Base-by-base conservation (phyloP, 2,797 vertebrate genomes). In the Aeoliscus strigatus region DNA sequence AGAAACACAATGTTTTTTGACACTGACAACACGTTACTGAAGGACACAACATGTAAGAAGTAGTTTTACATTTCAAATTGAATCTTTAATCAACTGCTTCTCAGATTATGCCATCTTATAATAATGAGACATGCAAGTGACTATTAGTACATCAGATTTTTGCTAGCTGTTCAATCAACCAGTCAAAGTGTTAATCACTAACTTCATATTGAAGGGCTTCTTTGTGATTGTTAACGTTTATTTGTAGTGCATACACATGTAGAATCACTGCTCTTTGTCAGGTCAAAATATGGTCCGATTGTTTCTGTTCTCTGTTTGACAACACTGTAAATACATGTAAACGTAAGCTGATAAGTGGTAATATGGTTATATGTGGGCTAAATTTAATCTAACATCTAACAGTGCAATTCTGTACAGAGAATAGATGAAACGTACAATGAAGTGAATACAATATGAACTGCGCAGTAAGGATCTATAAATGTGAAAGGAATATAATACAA, bases 141-240 rank as follows among this genome's bases (percentile, higher is more conserved):
- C 9, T 11, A 8, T 2, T 9, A 8, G 2, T 34, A 6, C 7
- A 8, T 18, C 10, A 6, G 12, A 14, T 6, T 26, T 40, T 40
- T 14, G 8, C 9, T 35, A 51, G 5, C 14, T 34, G 21, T 51
- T 48, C 39, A n/a, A 25, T 28, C 24, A 25, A 29, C 12, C 26
- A 46, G 14, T 40, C 9, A 48, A n/a, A 18, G 11, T 33, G 13
- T 54, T 48, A 9, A 27, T 57, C 8, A 16, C 27, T 23, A 57
- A 35, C 73, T 81, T 79, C 74, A 79, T 66, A 72, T 76, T 81
- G 74, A 81, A 79, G 79, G 51, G 43, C 17, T 60, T 15, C n/a
- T 12, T 14, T 47, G 23, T 18, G 42, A 40, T 1, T 37, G 34
- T 39, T 40, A 3, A 8, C 1, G 4, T 6, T 1, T n/a, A n/a